Evolutionary conservation across 2,113 vertebrate species (phyloP).

Genomic region (Oreocharis arfaki): DNA sequence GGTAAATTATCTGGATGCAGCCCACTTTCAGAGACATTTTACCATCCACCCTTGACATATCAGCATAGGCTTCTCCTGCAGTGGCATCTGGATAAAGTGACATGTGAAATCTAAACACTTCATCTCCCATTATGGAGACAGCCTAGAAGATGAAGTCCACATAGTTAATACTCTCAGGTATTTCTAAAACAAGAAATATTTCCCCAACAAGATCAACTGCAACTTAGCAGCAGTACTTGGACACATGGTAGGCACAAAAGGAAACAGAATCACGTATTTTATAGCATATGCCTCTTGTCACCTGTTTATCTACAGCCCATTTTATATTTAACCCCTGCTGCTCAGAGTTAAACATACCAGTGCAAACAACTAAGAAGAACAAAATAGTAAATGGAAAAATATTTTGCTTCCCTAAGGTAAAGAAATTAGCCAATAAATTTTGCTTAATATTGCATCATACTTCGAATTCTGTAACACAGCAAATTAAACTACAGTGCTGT

Average conservation of each 20-base stretch:
- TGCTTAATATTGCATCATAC: accelerated
- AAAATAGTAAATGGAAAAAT: background rate
- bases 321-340: background rate
- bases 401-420: background rate
- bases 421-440: background rate
- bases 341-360: background rate
- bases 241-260: background rate
- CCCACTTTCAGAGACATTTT: constrained; percentile 87
- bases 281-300: background rate
- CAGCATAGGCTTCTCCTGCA: constrained; percentile 79
- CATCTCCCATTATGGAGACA: constrained; percentile 91
- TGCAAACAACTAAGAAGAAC: background rate
- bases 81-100: constrained; percentile 88
- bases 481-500: background rate
- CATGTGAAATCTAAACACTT: constrained; percentile 91
- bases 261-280: background rate
- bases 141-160: constrained; percentile 69
- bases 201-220: background rate
- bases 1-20: constrained; percentile 92
- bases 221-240: background rate
- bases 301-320: background rate
- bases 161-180: background rate
- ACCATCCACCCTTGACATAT: constrained; percentile 87
- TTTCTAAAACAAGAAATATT: background rate
- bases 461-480: background rate